A percentile compares a stretch with the other conserved stretches of the same genome.
Evolutionary conservation across 2,888 invertebrate species (phyloP).

Genomic region (Tachina grossa): DNA sequence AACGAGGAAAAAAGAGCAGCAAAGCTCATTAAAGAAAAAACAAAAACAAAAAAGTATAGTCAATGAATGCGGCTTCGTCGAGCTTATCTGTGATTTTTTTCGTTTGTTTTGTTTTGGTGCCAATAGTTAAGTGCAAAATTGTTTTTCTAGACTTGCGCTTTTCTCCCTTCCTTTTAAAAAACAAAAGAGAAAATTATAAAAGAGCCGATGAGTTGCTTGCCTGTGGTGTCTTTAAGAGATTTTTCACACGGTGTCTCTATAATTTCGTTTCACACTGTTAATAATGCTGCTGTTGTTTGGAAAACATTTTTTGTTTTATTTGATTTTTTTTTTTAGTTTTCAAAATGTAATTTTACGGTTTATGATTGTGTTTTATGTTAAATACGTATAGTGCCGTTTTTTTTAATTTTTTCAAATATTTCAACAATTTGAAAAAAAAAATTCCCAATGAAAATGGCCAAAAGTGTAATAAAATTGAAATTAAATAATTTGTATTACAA

Average conservation of each 20-base stretch:
- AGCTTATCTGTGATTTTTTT: slow-evolving; percentile 21
- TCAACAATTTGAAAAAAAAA: slow-evolving; percentile 23
- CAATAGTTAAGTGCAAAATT: slow-evolving; percentile 17
- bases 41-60: slow-evolving; percentile 9
- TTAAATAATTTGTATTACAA: neutral
- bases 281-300: slow-evolving; percentile 31
- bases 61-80: slow-evolving; percentile 49
- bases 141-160: slow-evolving; percentile 61
- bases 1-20: slow-evolving; percentile 44
- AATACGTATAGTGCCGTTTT: slow-evolving; percentile 33
- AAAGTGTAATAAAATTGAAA: slow-evolving; percentile 20
- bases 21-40: slow-evolving; percentile 43
- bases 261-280: slow-evolving; percentile 43
- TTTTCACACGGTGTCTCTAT: slow-evolving; percentile 10
- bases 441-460: slow-evolving; percentile 38
- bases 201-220: neutral
- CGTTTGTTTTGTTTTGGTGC: neutral
- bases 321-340: slow-evolving; percentile 38
- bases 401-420: slow-evolving; percentile 29
- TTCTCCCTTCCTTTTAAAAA: neutral
- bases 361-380: slow-evolving; percentile 67
- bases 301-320: slow-evolving; percentile 31
- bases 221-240: slow-evolving; percentile 29
- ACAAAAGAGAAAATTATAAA: slow-evolving; percentile 14
- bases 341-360: slow-evolving; percentile 67